Evolutionary conservation across 1,140 invertebrate genomes (phyloP), one percentile per base, ranked within the genome.

Genomic region (Coenobita brevimanus): DNA sequence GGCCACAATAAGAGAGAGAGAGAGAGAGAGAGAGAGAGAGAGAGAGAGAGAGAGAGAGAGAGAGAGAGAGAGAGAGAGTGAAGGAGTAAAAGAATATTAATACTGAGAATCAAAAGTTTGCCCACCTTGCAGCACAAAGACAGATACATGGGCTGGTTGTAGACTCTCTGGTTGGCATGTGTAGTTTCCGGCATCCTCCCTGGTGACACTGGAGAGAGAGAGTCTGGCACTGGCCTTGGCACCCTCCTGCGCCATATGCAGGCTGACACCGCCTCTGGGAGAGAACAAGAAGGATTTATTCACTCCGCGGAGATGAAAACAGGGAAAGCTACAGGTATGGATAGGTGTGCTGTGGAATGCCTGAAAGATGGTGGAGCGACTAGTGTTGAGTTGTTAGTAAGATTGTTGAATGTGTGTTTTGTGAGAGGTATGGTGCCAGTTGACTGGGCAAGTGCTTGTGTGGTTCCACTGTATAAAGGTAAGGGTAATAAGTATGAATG

Each of bases 201-300:
- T 54, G 27, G 54, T 81, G 17, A 81, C 78, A 10, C 78, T 81
- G 33, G 78, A 41, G 21, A 81, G 78, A 15, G 78, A 64, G 30
- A 81, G 78, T 24, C 78, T 81, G 2, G 60, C 57, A 41, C 57
- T 81, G 36, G 78, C 78, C 78, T 60, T 36, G 2, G 78, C 57
- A n/a, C 78, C 78, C 33, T 81, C 54, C 33, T 81, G 78, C 0
- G 60, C 57, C 57, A 62, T 38, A 38, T 81, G 78, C 3, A 81
- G 78, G 38, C 78, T 81, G 33, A 81, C 78, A 41, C 78, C 78
- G 8, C 78, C 60, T 60, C 78, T 81, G 78, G n/a, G n/a, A n/a
- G n/a, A n/a, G n/a, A n/a, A n/a, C n/a, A n/a, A n/a, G n/a, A n/a
- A n/a, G n/a, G n/a, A n/a, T n/a, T n/a, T n/a, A n/a, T n/a, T n/a